Conservation (phyloP, 2,113 vertebrate species). For the Macheiramphus alcinus region DNA sequence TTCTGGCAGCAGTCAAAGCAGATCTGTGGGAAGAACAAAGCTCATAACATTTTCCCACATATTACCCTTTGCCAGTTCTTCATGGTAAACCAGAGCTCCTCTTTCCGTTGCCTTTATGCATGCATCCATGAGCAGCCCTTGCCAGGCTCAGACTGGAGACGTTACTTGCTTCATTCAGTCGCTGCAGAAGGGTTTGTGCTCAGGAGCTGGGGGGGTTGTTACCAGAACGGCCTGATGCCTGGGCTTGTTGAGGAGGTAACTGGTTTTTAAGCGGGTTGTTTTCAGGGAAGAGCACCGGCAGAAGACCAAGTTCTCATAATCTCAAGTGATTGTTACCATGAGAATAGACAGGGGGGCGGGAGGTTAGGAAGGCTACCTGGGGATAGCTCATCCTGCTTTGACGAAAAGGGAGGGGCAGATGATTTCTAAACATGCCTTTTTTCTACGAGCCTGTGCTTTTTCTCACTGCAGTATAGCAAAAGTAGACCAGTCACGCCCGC, state of each 20-base stretch:
- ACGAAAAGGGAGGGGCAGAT: not conserved
- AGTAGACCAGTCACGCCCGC: not conserved
- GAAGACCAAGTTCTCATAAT: not conserved
- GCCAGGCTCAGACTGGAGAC: not conserved
- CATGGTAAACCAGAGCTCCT: constrained; percentile 79
- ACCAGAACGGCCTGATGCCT: not conserved
- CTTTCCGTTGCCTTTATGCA: not conserved
- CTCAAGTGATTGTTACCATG: not conserved
- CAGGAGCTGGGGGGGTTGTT: not conserved
- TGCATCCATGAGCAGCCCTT: not conserved
- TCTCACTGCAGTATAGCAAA: not conserved
- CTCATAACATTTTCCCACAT: constrained; percentile 98
- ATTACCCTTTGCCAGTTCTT: constrained; percentile 99
- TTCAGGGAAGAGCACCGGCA: not conserved
- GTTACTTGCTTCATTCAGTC: fast-evolving
- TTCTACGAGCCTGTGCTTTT: not conserved
- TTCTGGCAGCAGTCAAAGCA: constrained; percentile 97
- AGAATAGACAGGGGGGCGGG: not conserved
- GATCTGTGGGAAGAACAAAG: constrained; percentile 96
- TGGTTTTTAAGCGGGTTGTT: not conserved
- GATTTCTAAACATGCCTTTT: not conserved
- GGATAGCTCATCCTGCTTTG: not conserved
- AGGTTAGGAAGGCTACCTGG: not conserved
- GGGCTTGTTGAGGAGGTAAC: not conserved
- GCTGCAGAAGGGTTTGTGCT: not conserved